Evolutionary conservation across 2,888 invertebrate genomes (phyloP), one percentile per base, ranked within the genome.

Genomic region (Drosophila testacea): DNA sequence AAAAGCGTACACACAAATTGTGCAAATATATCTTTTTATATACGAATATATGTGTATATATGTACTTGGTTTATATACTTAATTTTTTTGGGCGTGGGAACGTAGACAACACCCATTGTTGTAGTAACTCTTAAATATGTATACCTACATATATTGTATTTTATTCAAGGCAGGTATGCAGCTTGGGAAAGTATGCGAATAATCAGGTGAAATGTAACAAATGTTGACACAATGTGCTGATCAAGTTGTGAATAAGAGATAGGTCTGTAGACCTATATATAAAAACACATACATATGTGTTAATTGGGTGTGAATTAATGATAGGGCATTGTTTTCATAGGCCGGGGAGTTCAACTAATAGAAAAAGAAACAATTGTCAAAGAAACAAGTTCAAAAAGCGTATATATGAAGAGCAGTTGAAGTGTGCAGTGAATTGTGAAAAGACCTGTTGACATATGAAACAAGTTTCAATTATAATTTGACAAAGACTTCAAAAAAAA

Each of bases 61-160:
- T 72, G 55, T 36, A 34, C 13, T 41, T 6, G 22, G 22, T 22
- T 32, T 39, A 28, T 61, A 51, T 62, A 30, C 16, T 16, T 30
- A 3, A 28, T 51, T 57, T 41, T 75, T 81, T 81, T 85, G 69
- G 76, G 73, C 87, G 89, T 84, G 83, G 70, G 89, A 88, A 69
- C 51, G 28, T 28, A 41, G 69, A 56, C 54, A 77, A 64, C 66
- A 70, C 41, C 57, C 61, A 73, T 81, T 81, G 79, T 81, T 66
- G 47, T 13, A 62, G 48, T 55, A 69, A 30, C 42, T 62, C 5
- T 5, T 51, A 34, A 47, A 51, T 48, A 47, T 46, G 16, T 46
- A 44, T 52, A 39, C 16, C 16, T 16, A 16, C 16, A 16, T 63
- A 47, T 47, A 47, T 50, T 59, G 69, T 69, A 67, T 81, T 63